Conservation (phyloP, 2,888 invertebrate genomes). For the Parelbella ahira region DNA sequence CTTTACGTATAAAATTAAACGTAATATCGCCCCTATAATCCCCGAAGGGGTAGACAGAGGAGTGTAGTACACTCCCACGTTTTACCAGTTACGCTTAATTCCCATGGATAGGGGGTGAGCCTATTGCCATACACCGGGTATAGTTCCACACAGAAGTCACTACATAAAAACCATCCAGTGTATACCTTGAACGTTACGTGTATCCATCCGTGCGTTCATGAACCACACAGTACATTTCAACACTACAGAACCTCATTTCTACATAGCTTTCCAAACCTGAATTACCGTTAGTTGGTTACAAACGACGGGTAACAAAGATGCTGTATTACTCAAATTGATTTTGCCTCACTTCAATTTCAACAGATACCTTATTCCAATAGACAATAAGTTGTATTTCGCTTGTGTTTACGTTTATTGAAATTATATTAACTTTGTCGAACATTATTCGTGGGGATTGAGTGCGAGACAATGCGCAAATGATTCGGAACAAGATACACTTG, state of each 20-base stretch:
- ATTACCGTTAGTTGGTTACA: conserved; percentile 57
- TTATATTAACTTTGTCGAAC: conserved; percentile 24
- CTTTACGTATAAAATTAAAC: too few species aligned
- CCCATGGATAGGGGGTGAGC: too few species aligned
- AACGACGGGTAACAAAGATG: conserved; percentile 55
- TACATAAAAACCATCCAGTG: too few species aligned
- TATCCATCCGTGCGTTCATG: too few species aligned
- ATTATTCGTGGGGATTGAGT: conserved; percentile 29
- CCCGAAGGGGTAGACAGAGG: too few species aligned
- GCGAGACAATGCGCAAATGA: conserved; percentile 38
- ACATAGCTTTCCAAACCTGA: conserved; percentile 50
- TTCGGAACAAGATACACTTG: conserved; percentile 30
- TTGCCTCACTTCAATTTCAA: background rate
- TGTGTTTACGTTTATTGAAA: background rate
- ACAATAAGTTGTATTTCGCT: conserved; percentile 27
- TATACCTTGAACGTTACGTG: too few species aligned
- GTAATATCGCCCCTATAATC: too few species aligned
- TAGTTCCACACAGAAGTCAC: too few species aligned
- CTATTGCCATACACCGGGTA: too few species aligned
- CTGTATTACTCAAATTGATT: conserved; percentile 33
- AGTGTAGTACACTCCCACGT: too few species aligned
- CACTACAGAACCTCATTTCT: conserved; percentile 26
- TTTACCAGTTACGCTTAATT: too few species aligned
- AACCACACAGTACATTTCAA: too few species aligned
- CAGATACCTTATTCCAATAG: conserved; percentile 19